A percentile compares a stretch with the other conserved stretches of the same genome.
Evolutionary conservation across 2,113 vertebrate species (phyloP).

Genomic region (Dipodomys stephensi): DNA sequence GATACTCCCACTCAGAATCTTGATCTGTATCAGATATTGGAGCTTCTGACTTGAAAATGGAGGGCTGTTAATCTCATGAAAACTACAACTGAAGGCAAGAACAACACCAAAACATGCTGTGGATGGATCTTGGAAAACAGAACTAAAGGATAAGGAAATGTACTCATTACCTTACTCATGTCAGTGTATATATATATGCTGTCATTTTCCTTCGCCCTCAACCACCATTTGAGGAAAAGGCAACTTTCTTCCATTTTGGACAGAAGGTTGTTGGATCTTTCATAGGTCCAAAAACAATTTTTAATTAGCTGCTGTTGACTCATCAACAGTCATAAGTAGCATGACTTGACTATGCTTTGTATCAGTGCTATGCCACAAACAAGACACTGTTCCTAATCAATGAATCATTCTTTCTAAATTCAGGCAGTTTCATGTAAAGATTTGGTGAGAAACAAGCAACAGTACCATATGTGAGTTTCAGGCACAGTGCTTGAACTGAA

Average conservation of each 20-base stretch:
- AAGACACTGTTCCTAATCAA: neutral
- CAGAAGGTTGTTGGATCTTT: neutral
- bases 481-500: too few species aligned
- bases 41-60: neutral
- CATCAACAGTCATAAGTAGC: neutral
- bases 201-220: neutral
- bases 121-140: neutral
- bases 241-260: neutral
- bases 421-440: neutral
- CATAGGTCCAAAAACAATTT: neutral
- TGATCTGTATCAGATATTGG: neutral
- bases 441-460: neutral
- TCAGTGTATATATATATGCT: too few species aligned
- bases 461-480: neutral
- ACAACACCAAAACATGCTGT: neutral
- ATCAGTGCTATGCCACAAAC: accelerated
- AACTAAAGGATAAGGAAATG: neutral
- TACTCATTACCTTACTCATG: too few species aligned
- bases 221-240: neutral
- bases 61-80: neutral
- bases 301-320: neutral
- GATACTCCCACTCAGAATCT: neutral
- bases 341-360: neutral
- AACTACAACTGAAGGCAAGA: neutral
- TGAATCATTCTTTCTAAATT: neutral